Percentiles rank a stretch among this genome's conserved stretches.
Evolutionary conservation across 2,797 vertebrate genomes (phyloP).

Genomic region (Leptodactylus fallax): DNA sequence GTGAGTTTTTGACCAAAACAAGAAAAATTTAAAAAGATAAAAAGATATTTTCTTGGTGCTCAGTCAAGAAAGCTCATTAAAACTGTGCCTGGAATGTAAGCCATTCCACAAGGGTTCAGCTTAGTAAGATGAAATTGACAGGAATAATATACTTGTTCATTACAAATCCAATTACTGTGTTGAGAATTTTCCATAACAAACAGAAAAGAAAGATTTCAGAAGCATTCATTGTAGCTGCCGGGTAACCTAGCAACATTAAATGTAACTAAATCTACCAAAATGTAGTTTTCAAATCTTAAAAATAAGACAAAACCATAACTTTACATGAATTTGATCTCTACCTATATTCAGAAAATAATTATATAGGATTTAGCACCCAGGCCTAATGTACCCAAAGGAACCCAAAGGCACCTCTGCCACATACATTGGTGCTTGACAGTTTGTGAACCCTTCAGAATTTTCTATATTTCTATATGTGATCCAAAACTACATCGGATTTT

Average conservation of each 20-base stretch:
- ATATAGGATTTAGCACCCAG: no score
- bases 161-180: constrained; percentile 29
- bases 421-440: no score
- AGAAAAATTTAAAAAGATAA: neutral
- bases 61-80: constrained; percentile 20
- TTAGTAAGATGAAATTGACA: constrained; percentile 12
- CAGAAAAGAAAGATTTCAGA: neutral
- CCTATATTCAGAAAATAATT: no score
- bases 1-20: neutral
- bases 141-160: constrained; percentile 41
- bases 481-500: no score
- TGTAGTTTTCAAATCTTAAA: no score
- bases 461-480: no score
- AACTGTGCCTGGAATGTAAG: constrained; percentile 8
- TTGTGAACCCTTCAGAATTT: no score
- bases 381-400: no score
- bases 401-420: no score
- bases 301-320: neutral
- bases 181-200: constrained; percentile 36
- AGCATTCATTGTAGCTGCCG: neutral
- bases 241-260: constrained; percentile 49
- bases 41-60: neutral
- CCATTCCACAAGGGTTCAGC: neutral
- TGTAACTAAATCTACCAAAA: neutral
- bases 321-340: neutral